Conservation (phyloP, 1,140 invertebrate species). For the Psilanteris sp. region DNA sequence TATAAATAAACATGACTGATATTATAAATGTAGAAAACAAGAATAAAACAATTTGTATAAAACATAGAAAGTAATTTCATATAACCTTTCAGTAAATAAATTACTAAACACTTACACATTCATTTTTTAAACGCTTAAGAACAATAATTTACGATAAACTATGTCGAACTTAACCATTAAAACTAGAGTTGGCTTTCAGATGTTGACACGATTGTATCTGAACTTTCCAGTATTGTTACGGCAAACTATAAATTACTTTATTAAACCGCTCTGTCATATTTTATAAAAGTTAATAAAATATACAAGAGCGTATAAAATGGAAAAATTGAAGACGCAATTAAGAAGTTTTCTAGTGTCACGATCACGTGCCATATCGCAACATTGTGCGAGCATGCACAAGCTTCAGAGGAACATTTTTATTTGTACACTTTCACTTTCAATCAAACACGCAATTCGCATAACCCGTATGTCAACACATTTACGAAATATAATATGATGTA, state of each 20-base stretch:
- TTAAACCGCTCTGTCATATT: neutral
- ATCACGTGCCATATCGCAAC: slow-evolving; percentile 18
- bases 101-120: too few relatives aligned
- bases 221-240: neutral
- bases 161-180: slow-evolving; percentile 1
- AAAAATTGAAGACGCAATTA: too few relatives aligned
- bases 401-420: neutral
- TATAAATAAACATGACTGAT: too few relatives aligned
- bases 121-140: too few relatives aligned
- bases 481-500: neutral
- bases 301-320: neutral
- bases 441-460: slow-evolving; percentile 12
- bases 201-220: neutral
- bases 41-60: too few relatives aligned
- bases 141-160: neutral
- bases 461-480: neutral
- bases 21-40: too few relatives aligned
- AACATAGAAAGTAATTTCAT: too few relatives aligned
- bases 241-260: neutral
- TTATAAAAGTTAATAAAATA: neutral
- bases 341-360: neutral
- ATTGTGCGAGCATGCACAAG: neutral
- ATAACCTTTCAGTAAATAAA: too few relatives aligned
- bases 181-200: neutral
- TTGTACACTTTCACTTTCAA: slow-evolving; percentile 17